Conservation (phyloP, 2,888 invertebrate genomes). For the Cremastinae sp. region DNA sequence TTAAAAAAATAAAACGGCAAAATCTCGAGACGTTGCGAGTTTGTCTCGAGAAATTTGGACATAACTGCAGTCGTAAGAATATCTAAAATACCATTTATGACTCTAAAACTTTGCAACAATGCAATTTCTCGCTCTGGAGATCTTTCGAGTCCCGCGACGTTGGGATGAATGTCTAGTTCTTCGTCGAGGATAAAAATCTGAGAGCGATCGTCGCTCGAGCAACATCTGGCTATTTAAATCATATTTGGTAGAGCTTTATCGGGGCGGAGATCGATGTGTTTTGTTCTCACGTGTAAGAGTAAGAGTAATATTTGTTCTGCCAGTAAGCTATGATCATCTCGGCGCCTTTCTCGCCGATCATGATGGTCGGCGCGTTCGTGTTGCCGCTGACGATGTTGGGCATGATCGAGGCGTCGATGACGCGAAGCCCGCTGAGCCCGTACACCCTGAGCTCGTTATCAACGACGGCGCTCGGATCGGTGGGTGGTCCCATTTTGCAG, state of each 20-base stretch:
- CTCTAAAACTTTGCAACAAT: no score
- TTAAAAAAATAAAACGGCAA: no score
- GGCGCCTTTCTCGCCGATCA: constrained; percentile 94
- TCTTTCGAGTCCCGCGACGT: background rate
- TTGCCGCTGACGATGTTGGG: constrained; percentile 92
- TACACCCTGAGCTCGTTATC: constrained; percentile 90
- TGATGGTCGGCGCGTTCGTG: constrained; percentile 92
- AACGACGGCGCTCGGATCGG: constrained; percentile 92
- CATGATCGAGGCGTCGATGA: constrained; percentile 93
- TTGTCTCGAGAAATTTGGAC: no score
- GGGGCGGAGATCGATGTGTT: no score
- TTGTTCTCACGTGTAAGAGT: background rate
- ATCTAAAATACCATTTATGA: background rate
- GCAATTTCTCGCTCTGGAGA: no score
- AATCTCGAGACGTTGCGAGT: no score
- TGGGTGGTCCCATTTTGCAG: constrained; percentile 94
- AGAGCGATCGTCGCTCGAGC: no score
- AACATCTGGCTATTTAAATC: no score
- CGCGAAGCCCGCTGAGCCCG: constrained; percentile 89
- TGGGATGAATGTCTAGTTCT: background rate
- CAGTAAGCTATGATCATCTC: constrained; percentile 93
- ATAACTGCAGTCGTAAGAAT: no score
- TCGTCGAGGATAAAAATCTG: no score
- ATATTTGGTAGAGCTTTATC: background rate
- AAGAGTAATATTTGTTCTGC: no score